These are phyloP conservation scores for Cotesia congregata DNA, from an alignment of 2,888 invertebrate species.

Conservation along the genomic window DNA sequence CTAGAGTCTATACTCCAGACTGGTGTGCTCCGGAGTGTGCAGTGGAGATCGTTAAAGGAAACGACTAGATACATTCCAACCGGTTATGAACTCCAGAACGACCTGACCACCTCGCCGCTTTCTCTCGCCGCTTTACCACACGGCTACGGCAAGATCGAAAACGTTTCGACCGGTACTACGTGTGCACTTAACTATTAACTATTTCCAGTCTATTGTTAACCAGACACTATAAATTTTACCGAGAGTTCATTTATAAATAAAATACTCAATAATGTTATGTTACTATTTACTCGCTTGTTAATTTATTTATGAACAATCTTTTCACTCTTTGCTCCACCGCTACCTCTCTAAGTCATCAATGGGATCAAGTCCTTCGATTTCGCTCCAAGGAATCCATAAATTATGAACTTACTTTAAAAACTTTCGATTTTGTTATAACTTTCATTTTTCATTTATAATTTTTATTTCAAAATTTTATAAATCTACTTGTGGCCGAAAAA, in stretches of 20 bases:
- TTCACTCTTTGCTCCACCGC: too few species aligned
- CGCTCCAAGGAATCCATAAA: too few species aligned
- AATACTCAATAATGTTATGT: neutral
- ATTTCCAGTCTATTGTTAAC: conserved; percentile 23
- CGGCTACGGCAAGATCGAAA: conserved; percentile 12
- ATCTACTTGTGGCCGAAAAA: too few species aligned
- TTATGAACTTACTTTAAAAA: too few species aligned
- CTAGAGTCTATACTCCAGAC: too few species aligned
- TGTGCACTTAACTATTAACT: conserved; percentile 31
- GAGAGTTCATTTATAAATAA: conserved; percentile 23
- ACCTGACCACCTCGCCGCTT: conserved; percentile 32
- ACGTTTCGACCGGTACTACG: conserved; percentile 5
- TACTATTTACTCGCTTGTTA: too few species aligned
- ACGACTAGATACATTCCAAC: conserved; percentile 45
- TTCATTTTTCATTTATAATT: too few species aligned
- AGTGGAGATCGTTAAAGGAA: conserved; percentile 50
- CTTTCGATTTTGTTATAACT: too few species aligned
- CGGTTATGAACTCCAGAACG: conserved; percentile 48
- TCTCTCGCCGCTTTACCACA: conserved; percentile 12
- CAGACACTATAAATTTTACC: conserved; percentile 12
- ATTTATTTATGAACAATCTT: too few species aligned
- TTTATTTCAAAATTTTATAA: too few species aligned
- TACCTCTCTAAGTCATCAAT: too few species aligned
- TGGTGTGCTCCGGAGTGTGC: neutral
- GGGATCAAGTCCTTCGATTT: too few species aligned